Evolutionary conservation across 2,797 vertebrate genomes (phyloP).

Genomic region (Rhinoraja longicauda): DNA sequence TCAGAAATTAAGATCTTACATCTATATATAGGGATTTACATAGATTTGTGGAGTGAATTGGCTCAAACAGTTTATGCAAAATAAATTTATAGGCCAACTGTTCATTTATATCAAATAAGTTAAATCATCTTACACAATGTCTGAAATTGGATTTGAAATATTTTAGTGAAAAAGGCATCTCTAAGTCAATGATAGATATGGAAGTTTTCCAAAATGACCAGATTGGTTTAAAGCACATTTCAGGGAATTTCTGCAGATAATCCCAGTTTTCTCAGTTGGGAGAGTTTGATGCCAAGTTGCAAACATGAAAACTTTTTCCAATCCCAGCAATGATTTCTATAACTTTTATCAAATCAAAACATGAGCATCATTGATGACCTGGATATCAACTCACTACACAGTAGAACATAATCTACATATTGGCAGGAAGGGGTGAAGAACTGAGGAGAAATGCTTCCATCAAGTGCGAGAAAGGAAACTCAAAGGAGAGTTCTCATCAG

Average conservation of each 20-base stretch:
- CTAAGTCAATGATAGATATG: neutral
- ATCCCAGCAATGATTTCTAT: neutral
- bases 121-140: too few species aligned
- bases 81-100: too few species aligned
- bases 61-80: too few species aligned
- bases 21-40: too few species aligned
- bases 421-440: too few species aligned
- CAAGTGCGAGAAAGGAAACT: neutral
- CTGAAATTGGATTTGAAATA: too few species aligned
- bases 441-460: too few species aligned
- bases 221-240: neutral
- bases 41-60: too few species aligned
- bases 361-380: neutral
- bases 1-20: too few species aligned
- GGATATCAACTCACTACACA: neutral
- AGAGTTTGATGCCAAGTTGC: neutral
- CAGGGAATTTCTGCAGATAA: neutral
- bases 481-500: neutral
- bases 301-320: neutral
- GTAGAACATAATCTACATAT: too few species aligned
- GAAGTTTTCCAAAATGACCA: neutral
- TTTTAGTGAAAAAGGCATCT: neutral
- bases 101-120: too few species aligned
- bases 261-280: neutral
- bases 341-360: neutral